Percentiles rank a stretch among this genome's conserved stretches.
Conservation (phyloP, 2,113 vertebrate genomes). For the Eulemur macaco region DNA sequence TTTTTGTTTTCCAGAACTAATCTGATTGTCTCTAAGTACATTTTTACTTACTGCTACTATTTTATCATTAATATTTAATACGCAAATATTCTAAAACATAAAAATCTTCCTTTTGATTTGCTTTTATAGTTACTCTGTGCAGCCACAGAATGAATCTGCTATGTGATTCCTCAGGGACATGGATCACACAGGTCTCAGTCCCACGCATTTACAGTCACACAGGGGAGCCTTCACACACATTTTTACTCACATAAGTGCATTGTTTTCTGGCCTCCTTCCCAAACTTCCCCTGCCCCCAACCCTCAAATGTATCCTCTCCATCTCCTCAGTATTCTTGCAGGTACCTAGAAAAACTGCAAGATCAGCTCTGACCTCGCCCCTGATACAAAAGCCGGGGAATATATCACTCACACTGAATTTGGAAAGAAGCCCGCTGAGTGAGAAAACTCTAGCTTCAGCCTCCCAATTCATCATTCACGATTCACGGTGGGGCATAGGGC, state of each 20-base stretch:
- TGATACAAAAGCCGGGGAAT: constrained; percentile 9
- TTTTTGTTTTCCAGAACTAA: constrained; percentile 3
- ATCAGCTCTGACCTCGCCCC: constrained; percentile 60
- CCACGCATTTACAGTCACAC: constrained; percentile 56
- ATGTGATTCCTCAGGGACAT: constrained; percentile 34
- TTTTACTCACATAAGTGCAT: constrained; percentile 51
- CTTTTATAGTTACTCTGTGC: background rate
- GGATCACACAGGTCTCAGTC: constrained; percentile 9
- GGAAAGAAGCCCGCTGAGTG: constrained; percentile 24
- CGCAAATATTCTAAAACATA: background rate
- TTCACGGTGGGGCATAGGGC: constrained; percentile 31
- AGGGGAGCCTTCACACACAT: background rate
- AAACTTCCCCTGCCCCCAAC: background rate
- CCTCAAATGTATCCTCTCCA: constrained; percentile 11
- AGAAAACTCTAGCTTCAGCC: constrained; percentile 36
- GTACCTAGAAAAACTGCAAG: constrained; percentile 65
- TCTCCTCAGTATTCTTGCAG: constrained; percentile 41
- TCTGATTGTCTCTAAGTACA: background rate
- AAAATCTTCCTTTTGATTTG: constrained; percentile 26
- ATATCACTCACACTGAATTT: constrained; percentile 47
- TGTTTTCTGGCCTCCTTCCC: constrained; percentile 42
- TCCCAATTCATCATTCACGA: constrained; percentile 44
- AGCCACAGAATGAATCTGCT: constrained; percentile 29
- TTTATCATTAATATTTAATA: constrained; percentile 25
- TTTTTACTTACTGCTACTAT: constrained; percentile 4